Percentiles rank a stretch among this genome's conserved stretches.
Evolutionary conservation across 1,140 invertebrate genomes (phyloP).

Genomic region (Rhynchophorus ferrugineus): DNA sequence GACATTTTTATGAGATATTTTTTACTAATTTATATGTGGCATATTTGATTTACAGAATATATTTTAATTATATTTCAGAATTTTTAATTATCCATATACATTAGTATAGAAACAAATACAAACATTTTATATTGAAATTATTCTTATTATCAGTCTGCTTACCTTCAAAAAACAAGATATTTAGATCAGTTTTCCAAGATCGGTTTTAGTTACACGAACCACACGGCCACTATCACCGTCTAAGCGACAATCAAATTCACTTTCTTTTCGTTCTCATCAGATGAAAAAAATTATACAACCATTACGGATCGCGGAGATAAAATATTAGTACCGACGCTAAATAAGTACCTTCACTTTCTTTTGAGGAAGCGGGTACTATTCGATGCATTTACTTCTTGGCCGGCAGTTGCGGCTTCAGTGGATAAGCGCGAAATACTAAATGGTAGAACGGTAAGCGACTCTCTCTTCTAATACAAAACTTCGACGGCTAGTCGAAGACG

Average conservation of each 20-base stretch:
- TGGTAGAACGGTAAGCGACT: background rate
- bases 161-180: no score
- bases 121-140: no score
- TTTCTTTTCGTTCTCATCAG: slow-evolving; percentile 11
- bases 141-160: no score
- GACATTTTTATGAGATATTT: no score
- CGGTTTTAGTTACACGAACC: no score
- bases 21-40: no score
- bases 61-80: no score
- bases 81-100: no score
- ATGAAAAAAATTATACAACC: slow-evolving; percentile 2
- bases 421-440: slow-evolving; percentile 6
- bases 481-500: background rate
- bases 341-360: slow-evolving; percentile 15
- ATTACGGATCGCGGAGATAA: background rate
- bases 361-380: background rate
- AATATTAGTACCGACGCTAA: background rate
- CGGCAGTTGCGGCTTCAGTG: slow-evolving; percentile 3
- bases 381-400: background rate
- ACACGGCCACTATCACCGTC: no score
- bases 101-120: no score
- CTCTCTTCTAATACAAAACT: background rate
- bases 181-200: no score
- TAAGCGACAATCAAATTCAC: slow-evolving; percentile 8
- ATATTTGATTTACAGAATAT: no score